Percentiles rank a stretch among this genome's conserved stretches.
Conservation (phyloP, 1,140 invertebrate species). For the Caenorhabditis remanei region DNA sequence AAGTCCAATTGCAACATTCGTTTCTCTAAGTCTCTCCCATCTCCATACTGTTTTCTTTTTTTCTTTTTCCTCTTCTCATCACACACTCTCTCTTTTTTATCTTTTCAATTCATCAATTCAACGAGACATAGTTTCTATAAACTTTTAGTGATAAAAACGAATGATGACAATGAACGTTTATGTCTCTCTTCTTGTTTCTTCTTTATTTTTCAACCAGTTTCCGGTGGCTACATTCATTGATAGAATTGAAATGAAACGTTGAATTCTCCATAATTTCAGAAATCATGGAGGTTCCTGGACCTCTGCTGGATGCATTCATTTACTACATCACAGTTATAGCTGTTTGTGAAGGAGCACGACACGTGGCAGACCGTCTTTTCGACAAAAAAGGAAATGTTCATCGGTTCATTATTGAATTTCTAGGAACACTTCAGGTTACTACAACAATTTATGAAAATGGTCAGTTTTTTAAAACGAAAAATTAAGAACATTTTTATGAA, state of each 20-base stretch:
- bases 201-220: neutral
- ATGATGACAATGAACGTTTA: constrained; percentile 8
- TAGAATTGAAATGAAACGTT: neutral
- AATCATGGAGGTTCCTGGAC: constrained; percentile 5
- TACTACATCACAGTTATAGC: constrained; percentile 28
- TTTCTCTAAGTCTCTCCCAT: neutral
- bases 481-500: neutral
- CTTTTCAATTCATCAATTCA: neutral
- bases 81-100: neutral
- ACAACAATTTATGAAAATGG: constrained; percentile 39
- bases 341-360: constrained; percentile 22
- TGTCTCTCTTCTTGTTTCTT: neutral
- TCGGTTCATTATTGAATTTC: constrained; percentile 13
- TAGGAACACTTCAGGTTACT: constrained; percentile 32
- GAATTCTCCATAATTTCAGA: neutral
- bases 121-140: no score
- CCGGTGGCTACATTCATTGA: no score
- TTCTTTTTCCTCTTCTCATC: neutral
- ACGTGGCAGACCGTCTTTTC: constrained; percentile 31
- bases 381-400: constrained; percentile 38
- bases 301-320: constrained; percentile 18
- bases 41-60: neutral
- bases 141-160: no score
- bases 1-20: neutral
- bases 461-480: neutral